Conservation (phyloP, 1,140 invertebrate species). For the Oreohelix idahoensis region DNA sequence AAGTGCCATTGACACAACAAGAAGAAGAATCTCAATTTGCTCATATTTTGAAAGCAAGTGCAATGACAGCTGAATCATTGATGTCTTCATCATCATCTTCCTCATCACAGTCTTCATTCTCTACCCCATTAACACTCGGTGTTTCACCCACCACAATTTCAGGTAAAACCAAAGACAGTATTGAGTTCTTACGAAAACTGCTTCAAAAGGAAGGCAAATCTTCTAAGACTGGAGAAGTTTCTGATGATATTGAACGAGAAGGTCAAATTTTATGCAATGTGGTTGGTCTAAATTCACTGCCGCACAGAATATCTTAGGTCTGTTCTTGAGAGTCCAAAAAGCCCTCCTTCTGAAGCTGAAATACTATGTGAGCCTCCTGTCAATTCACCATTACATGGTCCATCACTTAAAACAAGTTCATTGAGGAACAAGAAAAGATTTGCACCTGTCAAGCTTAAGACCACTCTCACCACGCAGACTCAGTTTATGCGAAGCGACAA, state of each 20-base stretch:
- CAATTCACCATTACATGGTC: background rate
- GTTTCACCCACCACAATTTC: background rate
- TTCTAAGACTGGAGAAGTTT: background rate
- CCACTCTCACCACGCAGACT: background rate
- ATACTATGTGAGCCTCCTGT: background rate
- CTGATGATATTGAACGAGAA: background rate
- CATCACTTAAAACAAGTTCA: background rate
- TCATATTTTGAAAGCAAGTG: background rate
- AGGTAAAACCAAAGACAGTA: background rate
- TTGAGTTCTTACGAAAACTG: slow-evolving; percentile 5
- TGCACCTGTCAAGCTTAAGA: background rate
- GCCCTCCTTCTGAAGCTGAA: background rate
- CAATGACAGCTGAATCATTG: background rate
- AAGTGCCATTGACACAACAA: background rate
- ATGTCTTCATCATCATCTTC: background rate
- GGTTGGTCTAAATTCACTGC: too few relatives aligned
- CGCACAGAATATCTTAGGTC: background rate
- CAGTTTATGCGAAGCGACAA: background rate
- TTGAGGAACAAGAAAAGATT: background rate
- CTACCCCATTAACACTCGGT: background rate
- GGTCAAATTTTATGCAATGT: background rate
- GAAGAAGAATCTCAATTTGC: background rate
- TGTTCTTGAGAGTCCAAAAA: background rate
- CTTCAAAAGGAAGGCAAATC: background rate
- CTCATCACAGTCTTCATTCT: background rate